phyloP scores from a whole-genome alignment of 2,113 vertebrate genomes.

The Zonotrichia leucophrys region DNA sequence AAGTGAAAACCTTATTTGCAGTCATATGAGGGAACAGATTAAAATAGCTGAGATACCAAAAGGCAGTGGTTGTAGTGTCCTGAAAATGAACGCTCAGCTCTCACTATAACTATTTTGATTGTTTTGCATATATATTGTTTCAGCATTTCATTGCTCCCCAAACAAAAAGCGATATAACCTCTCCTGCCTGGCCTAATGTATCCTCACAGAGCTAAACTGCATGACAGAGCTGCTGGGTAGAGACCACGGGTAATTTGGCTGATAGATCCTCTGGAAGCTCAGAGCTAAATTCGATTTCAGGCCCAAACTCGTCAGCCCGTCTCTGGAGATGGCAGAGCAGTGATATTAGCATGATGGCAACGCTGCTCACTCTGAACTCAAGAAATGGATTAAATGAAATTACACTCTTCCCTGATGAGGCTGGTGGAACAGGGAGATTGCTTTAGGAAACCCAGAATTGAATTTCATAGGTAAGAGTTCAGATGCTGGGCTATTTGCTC shows the following conservation, averaged over 20 bases:
- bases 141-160: not conserved
- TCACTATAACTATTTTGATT: not conserved
- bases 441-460: slow-evolving; percentile 52
- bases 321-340: slow-evolving; percentile 27
- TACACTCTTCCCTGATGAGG: slow-evolving; percentile 41
- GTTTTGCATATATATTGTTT: slow-evolving; percentile 32
- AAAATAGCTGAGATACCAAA: not conserved
- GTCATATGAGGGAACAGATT: not conserved
- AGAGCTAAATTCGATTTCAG: slow-evolving; percentile 30
- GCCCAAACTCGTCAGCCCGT: not conserved
- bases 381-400: slow-evolving; percentile 48
- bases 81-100: not conserved
- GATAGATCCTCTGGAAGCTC: slow-evolving; percentile 38
- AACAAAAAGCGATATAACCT: not conserved
- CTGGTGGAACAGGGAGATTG: slow-evolving; percentile 28
- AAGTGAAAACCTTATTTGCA: slow-evolving; percentile 1
- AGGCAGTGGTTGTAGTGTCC: not conserved
- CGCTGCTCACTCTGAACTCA: not conserved
- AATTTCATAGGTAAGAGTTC: slow-evolving; percentile 15
- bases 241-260: not conserved
- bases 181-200: not conserved
- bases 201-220: not conserved
- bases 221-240: not conserved
- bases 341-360: not conserved
- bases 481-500: not conserved